Percentiles rank a stretch among this genome's conserved stretches.
Evolutionary conservation across 2,797 vertebrate genomes (phyloP).

Genomic region (Uromys caudimaculatus): DNA sequence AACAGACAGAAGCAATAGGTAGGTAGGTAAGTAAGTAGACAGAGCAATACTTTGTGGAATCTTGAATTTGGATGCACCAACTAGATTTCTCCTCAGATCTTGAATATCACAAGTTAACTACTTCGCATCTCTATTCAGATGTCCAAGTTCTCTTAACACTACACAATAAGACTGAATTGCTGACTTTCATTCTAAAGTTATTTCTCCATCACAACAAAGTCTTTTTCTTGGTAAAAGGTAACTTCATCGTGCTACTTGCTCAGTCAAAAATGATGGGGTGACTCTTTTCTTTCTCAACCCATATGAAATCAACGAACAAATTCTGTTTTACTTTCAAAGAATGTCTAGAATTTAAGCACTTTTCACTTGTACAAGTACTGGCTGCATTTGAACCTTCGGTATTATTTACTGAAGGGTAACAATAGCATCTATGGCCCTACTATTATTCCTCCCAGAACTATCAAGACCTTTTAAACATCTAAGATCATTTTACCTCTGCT

Average conservation of each 20-base stretch:
- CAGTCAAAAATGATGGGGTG: slow-evolving; percentile 1
- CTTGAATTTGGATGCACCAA: not conserved
- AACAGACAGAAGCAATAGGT: not conserved
- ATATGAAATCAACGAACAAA: not conserved
- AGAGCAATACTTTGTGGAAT: not conserved
- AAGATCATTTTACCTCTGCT: slow-evolving; percentile 31
- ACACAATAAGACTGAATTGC: not conserved
- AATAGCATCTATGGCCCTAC: not conserved
- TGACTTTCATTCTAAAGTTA: not conserved
- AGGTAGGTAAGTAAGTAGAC: not conserved
- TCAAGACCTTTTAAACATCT: not conserved
- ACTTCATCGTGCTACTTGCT: not conserved
- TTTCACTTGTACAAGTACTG: not conserved
- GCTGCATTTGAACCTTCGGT: not conserved
- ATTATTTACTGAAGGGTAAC: not conserved
- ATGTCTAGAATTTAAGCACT: slow-evolving; percentile 10
- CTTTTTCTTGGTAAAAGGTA: not conserved
- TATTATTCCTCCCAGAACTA: not conserved
- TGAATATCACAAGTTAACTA: not conserved
- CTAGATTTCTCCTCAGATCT: not conserved
- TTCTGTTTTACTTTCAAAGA: not conserved
- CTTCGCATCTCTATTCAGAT: not conserved
- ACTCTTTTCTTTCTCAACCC: not conserved
- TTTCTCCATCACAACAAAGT: not conserved
- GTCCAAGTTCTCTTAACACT: slow-evolving; percentile 14